Evolutionary conservation across 1,140 invertebrate genomes (phyloP), one percentile per base, ranked within the genome.

Genomic region (Heliconius nattereri): DNA sequence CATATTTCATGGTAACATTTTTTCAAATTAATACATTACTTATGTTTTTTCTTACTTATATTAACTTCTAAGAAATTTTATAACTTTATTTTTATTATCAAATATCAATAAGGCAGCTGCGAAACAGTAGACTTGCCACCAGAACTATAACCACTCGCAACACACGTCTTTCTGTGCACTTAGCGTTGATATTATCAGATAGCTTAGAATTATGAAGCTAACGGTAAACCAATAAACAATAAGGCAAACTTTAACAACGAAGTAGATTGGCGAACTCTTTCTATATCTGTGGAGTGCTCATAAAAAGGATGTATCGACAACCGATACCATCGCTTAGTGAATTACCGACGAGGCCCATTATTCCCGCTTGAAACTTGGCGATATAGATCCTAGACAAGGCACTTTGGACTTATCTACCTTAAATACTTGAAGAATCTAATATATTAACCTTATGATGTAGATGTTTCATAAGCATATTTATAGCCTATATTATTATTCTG

Each of bases 281-380:
- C 85, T 87, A 76, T 88, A 88, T 90, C 86, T 85, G 80, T 66
- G 75, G 79, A 87, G 79, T 86, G 86, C 85, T 91, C 90, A 92
- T 92, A 92, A 92, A 91, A 92, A 91, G 83, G 82, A 81, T 83
- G 86, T 87, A 89, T 90, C 88, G 88, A 87, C 88, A 89, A 85
- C 76, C 85, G 89, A 91, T 91, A 90, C 77, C 85, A 92, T 91
- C 86, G 85, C 85, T 90, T 87, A 90, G 88, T 91, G 87, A 92
- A 85, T 90, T 90, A 91, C 87, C 84, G 86, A 80, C 81, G 74
- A 81, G 79, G 81, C 78, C 84, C 86, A 90, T 89, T 91, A 91
- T 90, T 90, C 82, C 81, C 84, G 79, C 75, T 83, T 57, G 52
- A 70, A 73, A 82, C 86, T 76, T 29, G 23, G 84, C 86, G 16